These are phyloP conservation scores for Danio aesculapii DNA, from an alignment of 2,797 vertebrate species.

Conservation along the genomic window DNA sequence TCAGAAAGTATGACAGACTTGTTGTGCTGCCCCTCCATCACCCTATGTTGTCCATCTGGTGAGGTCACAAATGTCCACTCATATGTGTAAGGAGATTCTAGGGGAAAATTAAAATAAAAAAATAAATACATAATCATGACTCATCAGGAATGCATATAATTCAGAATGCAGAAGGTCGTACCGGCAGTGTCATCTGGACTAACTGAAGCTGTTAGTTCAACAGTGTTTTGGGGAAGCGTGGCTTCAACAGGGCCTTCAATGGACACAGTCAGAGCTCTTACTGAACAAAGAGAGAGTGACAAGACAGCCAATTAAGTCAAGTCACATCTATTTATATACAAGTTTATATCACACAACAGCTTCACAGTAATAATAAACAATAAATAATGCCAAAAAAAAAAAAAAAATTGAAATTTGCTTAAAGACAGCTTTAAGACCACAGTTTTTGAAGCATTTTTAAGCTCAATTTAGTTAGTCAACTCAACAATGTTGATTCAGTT, in stretches of 20 bases:
- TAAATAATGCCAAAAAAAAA: background rate
- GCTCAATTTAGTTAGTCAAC: no score
- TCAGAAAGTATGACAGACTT: constrained; percentile 67
- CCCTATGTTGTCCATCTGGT: constrained; percentile 73
- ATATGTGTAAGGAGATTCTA: constrained; percentile 78
- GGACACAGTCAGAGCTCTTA: constrained; percentile 74
- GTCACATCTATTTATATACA: no score
- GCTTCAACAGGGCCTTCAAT: constrained; percentile 73
- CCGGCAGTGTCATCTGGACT: constrained; percentile 72
- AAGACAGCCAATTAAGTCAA: background rate
- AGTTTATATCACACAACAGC: no score
- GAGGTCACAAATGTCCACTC: constrained; percentile 81
- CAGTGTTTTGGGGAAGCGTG: constrained; percentile 71
- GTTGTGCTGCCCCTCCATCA: constrained; percentile 74
- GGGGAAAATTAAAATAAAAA: background rate
- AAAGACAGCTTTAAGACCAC: no score
- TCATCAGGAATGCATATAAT: background rate
- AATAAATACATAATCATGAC: background rate
- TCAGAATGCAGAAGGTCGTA: constrained; percentile 53
- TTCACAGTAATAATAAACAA: no score
- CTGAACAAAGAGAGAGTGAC: constrained; percentile 56
- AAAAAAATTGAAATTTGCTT: no score
- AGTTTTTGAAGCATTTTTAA: no score
- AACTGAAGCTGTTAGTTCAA: constrained; percentile 74
- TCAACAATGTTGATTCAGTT: no score